A percentile compares a stretch with the other conserved stretches of the same genome.
phyloP scores from a whole-genome alignment of 1,140 invertebrate species.

The Drosophila oshimai region DNA sequence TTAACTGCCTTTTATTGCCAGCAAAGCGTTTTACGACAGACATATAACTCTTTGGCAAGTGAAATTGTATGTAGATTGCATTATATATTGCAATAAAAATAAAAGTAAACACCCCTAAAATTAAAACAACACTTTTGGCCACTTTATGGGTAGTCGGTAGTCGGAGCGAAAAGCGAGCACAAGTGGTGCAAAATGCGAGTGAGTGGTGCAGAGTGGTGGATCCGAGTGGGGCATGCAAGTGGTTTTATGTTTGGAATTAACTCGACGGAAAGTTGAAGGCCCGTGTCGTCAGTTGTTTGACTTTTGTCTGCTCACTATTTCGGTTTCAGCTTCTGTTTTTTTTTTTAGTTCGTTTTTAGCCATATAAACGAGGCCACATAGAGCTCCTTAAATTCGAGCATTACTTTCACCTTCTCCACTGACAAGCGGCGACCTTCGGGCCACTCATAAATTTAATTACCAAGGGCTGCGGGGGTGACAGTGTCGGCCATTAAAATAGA shows the following conservation, averaged over 20 bases:
- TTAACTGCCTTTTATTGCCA: constrained; percentile 81
- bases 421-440: constrained; percentile 49
- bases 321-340: neutral
- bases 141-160: constrained; percentile 42
- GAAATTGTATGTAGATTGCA: constrained; percentile 70
- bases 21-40: constrained; percentile 79
- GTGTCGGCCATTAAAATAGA: constrained; percentile 53
- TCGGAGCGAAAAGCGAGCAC: too few relatives aligned
- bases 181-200: too few relatives aligned
- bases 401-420: constrained; percentile 43
- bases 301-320: constrained; percentile 8
- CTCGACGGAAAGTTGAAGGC: constrained; percentile 20
- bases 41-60: constrained; percentile 64
- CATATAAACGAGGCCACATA: neutral
- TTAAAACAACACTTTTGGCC: constrained; percentile 67
- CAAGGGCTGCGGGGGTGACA: constrained; percentile 16
- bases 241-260: constrained; percentile 51
- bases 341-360: neutral
- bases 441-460: constrained; percentile 56
- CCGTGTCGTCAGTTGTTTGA: constrained; percentile 33
- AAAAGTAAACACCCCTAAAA: constrained; percentile 74
- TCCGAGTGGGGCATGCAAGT: constrained; percentile 18
- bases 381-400: constrained; percentile 24
- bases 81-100: constrained; percentile 75
- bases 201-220: neutral